Evolutionary conservation across 2,797 vertebrate genomes (phyloP).

Genomic region (Micrastur ruficollis): DNA sequence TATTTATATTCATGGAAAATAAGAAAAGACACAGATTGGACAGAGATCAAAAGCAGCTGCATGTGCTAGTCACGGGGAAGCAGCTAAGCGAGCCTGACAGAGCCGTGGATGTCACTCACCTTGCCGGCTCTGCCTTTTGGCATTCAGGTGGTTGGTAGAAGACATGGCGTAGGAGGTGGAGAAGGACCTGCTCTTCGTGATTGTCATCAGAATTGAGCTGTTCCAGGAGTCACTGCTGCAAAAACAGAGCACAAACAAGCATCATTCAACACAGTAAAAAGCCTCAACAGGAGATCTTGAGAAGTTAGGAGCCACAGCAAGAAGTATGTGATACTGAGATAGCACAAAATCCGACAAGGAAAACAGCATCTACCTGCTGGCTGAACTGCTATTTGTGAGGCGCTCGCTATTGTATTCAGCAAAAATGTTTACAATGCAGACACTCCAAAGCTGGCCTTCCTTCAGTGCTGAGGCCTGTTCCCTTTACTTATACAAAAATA

Average conservation of each 20-base stretch:
- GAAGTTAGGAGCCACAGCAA: background rate
- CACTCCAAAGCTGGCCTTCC: background rate
- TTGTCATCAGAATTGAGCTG: slow-evolving; percentile 81
- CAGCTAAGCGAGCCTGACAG: background rate
- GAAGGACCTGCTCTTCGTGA: slow-evolving; percentile 90
- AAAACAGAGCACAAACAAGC: slow-evolving; percentile 22
- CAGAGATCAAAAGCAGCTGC: background rate
- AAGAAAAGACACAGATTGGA: background rate
- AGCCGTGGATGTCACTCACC: slow-evolving; percentile 31
- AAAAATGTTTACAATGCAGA: background rate
- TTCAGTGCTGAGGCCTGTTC: background rate
- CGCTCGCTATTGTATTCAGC: background rate
- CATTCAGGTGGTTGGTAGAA: slow-evolving; percentile 84
- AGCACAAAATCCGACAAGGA: background rate
- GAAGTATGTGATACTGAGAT: background rate
- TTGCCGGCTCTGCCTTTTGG: slow-evolving; percentile 77
- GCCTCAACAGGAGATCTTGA: background rate
- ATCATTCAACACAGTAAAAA: background rate
- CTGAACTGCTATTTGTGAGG: background rate
- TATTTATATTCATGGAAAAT: background rate
- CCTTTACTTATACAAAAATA: background rate
- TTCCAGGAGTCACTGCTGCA: slow-evolving; percentile 78
- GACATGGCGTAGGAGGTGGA: slow-evolving; percentile 82
- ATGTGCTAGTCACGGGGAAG: accelerated
- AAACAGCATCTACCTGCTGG: background rate